These are phyloP conservation scores for Callospermophilus lateralis DNA, from an alignment of 2,113 vertebrate genomes.

Conservation along the genomic window DNA sequence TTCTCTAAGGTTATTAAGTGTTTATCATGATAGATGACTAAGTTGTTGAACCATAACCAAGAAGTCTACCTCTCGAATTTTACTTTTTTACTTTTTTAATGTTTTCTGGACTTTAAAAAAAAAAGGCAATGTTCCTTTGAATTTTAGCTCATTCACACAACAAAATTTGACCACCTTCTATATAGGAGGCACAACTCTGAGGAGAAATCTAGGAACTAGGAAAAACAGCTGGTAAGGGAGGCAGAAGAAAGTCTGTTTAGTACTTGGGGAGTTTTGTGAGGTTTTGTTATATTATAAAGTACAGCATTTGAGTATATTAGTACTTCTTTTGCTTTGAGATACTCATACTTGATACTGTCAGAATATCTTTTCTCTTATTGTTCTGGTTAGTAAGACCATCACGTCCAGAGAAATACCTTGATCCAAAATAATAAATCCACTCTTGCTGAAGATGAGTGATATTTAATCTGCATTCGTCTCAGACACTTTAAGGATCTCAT, in stretches of 20 bases:
- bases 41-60: background rate
- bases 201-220: background rate
- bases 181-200: background rate
- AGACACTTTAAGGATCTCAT: background rate
- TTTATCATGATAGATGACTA: background rate
- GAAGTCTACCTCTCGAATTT: background rate
- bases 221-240: background rate
- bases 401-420: background rate
- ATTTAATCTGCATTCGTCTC: background rate
- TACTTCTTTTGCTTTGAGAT: background rate
- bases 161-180: background rate
- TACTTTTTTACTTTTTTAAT: background rate
- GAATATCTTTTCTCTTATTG: background rate
- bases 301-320: background rate
- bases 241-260: background rate
- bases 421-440: background rate
- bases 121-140: background rate
- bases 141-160: background rate
- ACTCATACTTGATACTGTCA: background rate
- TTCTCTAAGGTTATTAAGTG: background rate
- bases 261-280: background rate
- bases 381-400: background rate
- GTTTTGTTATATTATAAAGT: background rate
- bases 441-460: background rate
- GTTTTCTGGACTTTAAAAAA: background rate